A percentile compares a stretch with the other conserved stretches of the same genome.
Conservation (phyloP, 2,888 invertebrate species). For the Scaptomyza polygonia region DNA sequence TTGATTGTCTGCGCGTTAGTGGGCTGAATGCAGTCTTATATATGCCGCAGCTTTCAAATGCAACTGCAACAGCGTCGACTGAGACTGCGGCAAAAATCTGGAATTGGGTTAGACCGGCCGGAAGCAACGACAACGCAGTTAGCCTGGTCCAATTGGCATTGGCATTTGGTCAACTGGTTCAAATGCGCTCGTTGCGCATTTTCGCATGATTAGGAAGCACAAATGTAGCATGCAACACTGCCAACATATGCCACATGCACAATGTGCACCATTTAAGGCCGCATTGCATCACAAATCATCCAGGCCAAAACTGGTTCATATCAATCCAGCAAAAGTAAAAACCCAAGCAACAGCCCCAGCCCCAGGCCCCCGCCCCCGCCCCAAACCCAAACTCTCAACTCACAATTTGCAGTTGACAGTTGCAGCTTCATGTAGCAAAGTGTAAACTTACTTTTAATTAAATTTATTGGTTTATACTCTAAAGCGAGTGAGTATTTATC, state of each 20-base stretch:
- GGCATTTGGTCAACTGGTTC: slow-evolving; percentile 77
- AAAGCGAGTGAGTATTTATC: too few relatives aligned
- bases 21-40: slow-evolving; percentile 41
- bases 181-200: slow-evolving; percentile 35
- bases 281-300: slow-evolving; percentile 50
- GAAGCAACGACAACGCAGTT: slow-evolving; percentile 13
- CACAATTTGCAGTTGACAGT: neutral
- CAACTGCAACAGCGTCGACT: slow-evolving; percentile 23
- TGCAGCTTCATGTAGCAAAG: slow-evolving; percentile 27
- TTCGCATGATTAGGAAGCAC: slow-evolving; percentile 66
- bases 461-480: neutral
- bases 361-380: neutral
- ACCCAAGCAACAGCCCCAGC: too few relatives aligned
- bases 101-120: slow-evolving; percentile 30
- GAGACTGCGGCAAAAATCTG: slow-evolving; percentile 11
- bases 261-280: slow-evolving; percentile 51
- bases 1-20: slow-evolving; percentile 50
- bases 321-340: neutral
- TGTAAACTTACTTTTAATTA: slow-evolving; percentile 17
- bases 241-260: slow-evolving; percentile 11
- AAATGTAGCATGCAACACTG: slow-evolving; percentile 17
- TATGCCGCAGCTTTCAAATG: slow-evolving; percentile 33
- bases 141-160: slow-evolving; percentile 56
- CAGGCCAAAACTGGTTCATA: slow-evolving; percentile 31
- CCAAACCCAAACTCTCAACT: neutral